A percentile compares a stretch with the other conserved stretches of the same genome.
These are phyloP conservation scores for Sciurus vulgaris DNA, from an alignment of 2,797 vertebrate genomes.

Conservation along the genomic window DNA sequence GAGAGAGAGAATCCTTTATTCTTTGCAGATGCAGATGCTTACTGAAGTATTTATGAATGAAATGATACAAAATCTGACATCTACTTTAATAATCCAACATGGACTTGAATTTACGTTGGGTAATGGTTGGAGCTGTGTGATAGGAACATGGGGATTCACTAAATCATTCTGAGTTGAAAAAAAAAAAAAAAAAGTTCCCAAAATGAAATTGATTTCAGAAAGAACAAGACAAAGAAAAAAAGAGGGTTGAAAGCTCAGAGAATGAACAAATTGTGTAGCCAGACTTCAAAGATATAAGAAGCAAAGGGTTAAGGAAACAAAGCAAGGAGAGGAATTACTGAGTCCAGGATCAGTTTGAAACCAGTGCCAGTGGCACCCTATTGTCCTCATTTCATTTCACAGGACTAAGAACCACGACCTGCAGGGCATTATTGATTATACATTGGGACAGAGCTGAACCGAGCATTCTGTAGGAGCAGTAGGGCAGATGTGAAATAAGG, in stretches of 20 bases:
- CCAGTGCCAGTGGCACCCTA: neutral
- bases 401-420: neutral
- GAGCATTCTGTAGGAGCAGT: neutral
- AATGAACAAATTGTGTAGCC: neutral
- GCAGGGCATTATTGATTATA: neutral
- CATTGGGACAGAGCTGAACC: neutral
- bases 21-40: neutral
- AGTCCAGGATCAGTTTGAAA: neutral
- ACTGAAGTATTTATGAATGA: slow-evolving; percentile 38
- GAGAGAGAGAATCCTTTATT: neutral
- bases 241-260: slow-evolving; percentile 23
- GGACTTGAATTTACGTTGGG: neutral
- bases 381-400: neutral
- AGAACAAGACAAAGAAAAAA: slow-evolving; percentile 5
- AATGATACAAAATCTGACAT: slow-evolving; percentile 6
- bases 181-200: neutral
- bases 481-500: neutral
- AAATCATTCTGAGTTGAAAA: slow-evolving; percentile 18
- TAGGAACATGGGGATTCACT: neutral
- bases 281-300: neutral
- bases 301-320: slow-evolving; percentile 21
- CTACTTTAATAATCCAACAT: slow-evolving; percentile 41
- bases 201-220: neutral
- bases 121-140: neutral
- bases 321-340: neutral